Evolutionary conservation across 2,113 vertebrate species (phyloP).

Genomic region (Phasianus colchicus): DNA sequence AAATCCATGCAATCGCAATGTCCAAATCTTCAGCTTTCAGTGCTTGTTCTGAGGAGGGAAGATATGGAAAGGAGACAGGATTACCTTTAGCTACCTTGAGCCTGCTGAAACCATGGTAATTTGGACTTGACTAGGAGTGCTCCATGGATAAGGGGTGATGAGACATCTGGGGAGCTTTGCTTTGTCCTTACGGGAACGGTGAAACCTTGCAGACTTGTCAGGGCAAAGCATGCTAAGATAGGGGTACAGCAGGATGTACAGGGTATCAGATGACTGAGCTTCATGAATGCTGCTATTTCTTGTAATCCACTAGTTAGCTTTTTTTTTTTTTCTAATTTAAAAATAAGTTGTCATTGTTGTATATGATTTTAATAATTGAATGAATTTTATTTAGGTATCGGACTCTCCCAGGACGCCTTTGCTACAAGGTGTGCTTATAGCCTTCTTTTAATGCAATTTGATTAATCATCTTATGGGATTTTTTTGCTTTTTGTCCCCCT

Average conservation of each 20-base stretch:
- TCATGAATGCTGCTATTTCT: not conserved
- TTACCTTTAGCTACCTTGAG: not conserved
- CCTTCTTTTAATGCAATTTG: slow-evolving; percentile 60
- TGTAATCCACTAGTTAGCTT: not conserved
- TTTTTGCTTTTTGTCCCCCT: not conserved
- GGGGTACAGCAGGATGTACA: not conserved
- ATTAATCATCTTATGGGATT: not conserved
- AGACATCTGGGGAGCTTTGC: not conserved
- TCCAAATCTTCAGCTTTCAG: not conserved
- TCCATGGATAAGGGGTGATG: not conserved
- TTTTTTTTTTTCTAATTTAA: not conserved
- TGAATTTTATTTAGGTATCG: slow-evolving; percentile 84
- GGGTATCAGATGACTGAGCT: not conserved
- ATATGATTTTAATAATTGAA: slow-evolving; percentile 53
- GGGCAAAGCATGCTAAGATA: not conserved
- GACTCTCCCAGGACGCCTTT: slow-evolving; percentile 87
- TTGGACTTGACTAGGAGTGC: not conserved
- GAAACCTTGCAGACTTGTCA: not conserved
- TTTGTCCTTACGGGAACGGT: not conserved
- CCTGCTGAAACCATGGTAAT: not conserved
- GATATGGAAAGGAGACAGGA: not conserved
- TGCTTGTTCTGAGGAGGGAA: not conserved
- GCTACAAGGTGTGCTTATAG: slow-evolving; percentile 84
- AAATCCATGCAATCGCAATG: not conserved
- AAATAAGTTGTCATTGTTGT: not conserved